Base-by-base conservation (phyloP, 2,797 vertebrate genomes). In the Chelmon rostratus region DNA sequence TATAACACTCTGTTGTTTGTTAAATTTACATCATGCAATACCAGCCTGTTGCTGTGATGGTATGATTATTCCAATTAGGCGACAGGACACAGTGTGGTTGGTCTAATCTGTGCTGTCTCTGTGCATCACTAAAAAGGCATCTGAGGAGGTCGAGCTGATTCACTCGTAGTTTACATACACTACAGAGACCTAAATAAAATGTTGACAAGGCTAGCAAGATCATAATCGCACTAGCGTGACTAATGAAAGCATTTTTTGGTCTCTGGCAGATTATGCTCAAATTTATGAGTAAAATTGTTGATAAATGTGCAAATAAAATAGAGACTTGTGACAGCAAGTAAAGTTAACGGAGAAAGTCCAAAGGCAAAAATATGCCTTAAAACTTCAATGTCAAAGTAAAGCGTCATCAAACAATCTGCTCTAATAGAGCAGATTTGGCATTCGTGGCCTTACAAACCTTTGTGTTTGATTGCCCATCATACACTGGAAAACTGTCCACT, bases 401-500 rank as follows among this genome's bases (percentile, higher is more conserved):
- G 61, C 40, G 54, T 72, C 68, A 75, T 84, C 59, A 78, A 76
- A 79, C 72, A 50, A 18, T 84, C 84, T 86, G 25, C 54, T 62
- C 75, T 84, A 65, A 87, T 67, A 37, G 72, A 78, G 59, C 65
- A 70, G 53, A 82, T 81, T 82, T 79, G 76, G 62, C 76, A 50
- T 59, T 15, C 40, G 54, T 75, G 62, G 63, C 80, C 82, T 81
- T 37, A 42, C 40, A 81, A 79, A 73, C 79, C 73, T 81, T 68
- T 58, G 62, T 69, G 79, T 89, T 76, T 78, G 85, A 90, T 89
- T 77, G 76, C 69, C 78, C 81, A 84, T 91, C 88, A 79, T 19
- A n/a, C 81, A 64, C 61, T 67, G 73, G 91, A 89, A 83, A 83
- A 82, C 69, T 66, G 82, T 78, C 68, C 50, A 52, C 70, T 82